Conservation (phyloP, 2,888 invertebrate genomes). For the Philopedon plagiatum region DNA sequence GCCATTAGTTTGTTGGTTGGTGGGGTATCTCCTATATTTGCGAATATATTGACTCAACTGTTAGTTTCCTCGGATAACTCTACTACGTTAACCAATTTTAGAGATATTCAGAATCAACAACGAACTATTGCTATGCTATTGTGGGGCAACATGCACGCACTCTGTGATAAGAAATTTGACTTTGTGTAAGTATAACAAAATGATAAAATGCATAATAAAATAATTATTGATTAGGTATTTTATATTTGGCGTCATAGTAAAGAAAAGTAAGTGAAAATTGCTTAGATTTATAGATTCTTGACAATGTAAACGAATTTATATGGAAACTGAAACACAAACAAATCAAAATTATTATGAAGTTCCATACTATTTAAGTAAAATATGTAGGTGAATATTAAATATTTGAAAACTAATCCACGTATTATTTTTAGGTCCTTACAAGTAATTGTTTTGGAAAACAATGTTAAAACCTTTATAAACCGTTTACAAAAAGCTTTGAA, state of each 20-base stretch:
- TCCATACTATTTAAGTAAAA: too few species aligned
- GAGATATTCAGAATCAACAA: slow-evolving; percentile 70
- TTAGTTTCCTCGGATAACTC: slow-evolving; percentile 52
- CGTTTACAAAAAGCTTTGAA: slow-evolving; percentile 14
- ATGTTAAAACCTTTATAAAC: slow-evolving; percentile 2
- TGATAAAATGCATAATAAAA: too few species aligned
- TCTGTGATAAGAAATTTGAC: slow-evolving; percentile 69
- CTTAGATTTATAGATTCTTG: too few species aligned
- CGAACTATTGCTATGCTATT: slow-evolving; percentile 71
- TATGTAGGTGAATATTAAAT: too few species aligned
- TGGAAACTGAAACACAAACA: too few species aligned
- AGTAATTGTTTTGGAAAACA: neutral
- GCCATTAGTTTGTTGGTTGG: slow-evolving; percentile 44
- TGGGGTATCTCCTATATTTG: slow-evolving; percentile 55
- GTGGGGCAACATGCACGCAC: slow-evolving; percentile 75
- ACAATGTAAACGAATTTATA: too few species aligned
- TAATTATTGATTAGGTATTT: too few species aligned
- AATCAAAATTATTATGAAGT: too few species aligned
- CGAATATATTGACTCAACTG: slow-evolving; percentile 54
- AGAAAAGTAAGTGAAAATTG: too few species aligned
- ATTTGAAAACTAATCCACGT: neutral
- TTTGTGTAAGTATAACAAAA: slow-evolving; percentile 68
- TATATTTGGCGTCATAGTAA: too few species aligned
- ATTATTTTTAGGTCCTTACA: slow-evolving; percentile 21
- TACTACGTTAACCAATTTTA: slow-evolving; percentile 71